These are phyloP conservation scores for Corapipo altera DNA, from an alignment of 2,113 vertebrate species.

Conservation along the genomic window DNA sequence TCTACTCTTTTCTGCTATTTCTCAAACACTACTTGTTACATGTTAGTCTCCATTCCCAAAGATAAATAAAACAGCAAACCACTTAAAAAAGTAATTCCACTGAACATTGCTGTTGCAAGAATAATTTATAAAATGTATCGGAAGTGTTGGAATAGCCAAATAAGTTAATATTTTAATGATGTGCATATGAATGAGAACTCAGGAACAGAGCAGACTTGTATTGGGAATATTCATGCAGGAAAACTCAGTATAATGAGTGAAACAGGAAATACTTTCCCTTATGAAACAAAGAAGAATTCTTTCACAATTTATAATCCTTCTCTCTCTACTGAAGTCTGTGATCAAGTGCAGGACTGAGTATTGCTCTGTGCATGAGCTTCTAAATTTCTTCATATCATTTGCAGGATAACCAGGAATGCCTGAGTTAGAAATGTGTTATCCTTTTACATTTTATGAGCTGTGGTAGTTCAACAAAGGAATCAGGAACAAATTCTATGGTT, in stretches of 20 bases:
- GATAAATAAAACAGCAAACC: background rate
- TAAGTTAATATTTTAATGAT: background rate
- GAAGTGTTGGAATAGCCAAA: background rate
- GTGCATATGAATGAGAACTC: background rate
- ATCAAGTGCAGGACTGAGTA: background rate
- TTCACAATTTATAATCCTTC: background rate
- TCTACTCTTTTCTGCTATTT: background rate
- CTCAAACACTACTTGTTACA: background rate
- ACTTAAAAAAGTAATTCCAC: background rate
- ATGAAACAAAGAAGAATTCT: background rate
- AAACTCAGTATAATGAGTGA: background rate
- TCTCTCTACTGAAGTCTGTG: background rate
- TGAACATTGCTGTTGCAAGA: background rate
- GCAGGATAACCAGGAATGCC: background rate
- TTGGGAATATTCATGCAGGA: background rate
- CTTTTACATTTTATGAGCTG: background rate
- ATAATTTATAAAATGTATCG: background rate
- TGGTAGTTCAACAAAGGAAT: background rate
- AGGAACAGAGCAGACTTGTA: background rate
- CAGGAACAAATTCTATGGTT: background rate
- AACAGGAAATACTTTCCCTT: background rate
- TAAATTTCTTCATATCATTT: background rate
- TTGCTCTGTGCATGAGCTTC: background rate
- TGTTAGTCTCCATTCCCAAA: background rate
- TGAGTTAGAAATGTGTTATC: background rate